Percentiles rank a stretch among this genome's conserved stretches.
phyloP scores from a whole-genome alignment of 2,113 vertebrate genomes.

The Myodes glareolus region DNA sequence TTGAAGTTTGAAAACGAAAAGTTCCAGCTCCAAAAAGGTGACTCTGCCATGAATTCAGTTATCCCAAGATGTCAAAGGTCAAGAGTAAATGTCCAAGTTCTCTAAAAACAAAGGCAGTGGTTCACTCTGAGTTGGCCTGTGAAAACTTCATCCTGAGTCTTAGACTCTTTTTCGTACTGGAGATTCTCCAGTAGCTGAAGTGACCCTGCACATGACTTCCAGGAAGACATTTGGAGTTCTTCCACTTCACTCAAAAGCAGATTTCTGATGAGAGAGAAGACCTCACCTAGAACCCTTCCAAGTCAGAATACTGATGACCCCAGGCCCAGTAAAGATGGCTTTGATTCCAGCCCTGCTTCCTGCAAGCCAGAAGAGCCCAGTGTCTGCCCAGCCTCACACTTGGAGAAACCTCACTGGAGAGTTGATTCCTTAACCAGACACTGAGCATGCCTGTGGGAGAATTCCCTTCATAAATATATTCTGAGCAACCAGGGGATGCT shows the following conservation, averaged over 20 bases:
- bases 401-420: not conserved
- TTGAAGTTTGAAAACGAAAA: conserved; percentile 26
- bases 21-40: not conserved
- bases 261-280: not conserved
- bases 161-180: conserved; percentile 50
- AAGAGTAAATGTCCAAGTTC: not conserved
- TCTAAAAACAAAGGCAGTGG: conserved; percentile 53
- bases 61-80: conserved; percentile 18
- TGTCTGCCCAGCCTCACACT: not conserved
- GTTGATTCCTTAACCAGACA: not conserved
- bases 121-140: conserved; percentile 34
- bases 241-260: not conserved
- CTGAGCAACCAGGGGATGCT: not conserved
- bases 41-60: not conserved
- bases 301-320: conserved; percentile 45
- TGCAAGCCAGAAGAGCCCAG: not conserved
- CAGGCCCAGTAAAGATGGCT: not conserved
- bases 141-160: conserved; percentile 55
- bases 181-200: conserved; percentile 33
- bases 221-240: conserved; percentile 53
- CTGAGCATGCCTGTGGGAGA: not conserved
- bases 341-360: not conserved
- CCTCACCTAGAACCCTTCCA: not conserved
- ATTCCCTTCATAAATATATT: not conserved
- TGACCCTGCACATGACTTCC: not conserved